Evolutionary conservation across 2,113 vertebrate genomes (phyloP).

Genomic region (Terrapene triunguis): DNA sequence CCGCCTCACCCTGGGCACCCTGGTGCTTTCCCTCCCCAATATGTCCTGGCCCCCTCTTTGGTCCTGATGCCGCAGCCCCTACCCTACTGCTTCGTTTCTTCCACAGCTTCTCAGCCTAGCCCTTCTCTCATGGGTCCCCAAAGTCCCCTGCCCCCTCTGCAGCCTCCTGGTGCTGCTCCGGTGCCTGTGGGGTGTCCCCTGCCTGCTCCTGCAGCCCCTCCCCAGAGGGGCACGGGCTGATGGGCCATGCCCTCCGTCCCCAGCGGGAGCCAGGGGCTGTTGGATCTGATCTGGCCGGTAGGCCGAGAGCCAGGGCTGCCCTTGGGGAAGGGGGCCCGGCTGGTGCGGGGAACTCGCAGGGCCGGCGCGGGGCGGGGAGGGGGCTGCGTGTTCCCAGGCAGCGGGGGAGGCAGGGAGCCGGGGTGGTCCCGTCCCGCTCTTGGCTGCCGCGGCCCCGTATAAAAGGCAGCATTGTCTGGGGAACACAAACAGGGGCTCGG

Average conservation of each 20-base stretch:
- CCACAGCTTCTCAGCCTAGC: not conserved
- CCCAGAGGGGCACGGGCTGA: too few species aligned
- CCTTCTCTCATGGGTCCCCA: not conserved
- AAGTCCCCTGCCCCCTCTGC: not conserved
- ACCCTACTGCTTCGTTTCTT: not conserved
- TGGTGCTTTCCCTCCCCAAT: too few species aligned
- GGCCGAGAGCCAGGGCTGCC: too few species aligned
- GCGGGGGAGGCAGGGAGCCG: not conserved
- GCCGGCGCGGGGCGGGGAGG: too few species aligned
- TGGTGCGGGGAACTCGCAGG: not conserved
- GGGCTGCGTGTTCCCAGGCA: not conserved
- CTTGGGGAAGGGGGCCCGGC: not conserved
- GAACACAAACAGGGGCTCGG: not conserved
- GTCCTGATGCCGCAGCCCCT: not conserved
- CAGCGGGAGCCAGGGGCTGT: not conserved
- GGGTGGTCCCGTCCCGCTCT: not conserved
- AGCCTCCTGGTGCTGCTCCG: not conserved
- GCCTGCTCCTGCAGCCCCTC: not conserved
- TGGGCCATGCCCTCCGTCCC: not conserved
- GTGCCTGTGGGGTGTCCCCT: not conserved
- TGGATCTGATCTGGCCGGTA: too few species aligned
- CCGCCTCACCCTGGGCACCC: too few species aligned
- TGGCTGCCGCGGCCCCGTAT: not conserved
- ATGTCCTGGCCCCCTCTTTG: not conserved
- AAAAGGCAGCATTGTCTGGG: not conserved